These are phyloP conservation scores for Pheosia gnoma DNA, from an alignment of 2,888 invertebrate species.

Conservation along the genomic window DNA sequence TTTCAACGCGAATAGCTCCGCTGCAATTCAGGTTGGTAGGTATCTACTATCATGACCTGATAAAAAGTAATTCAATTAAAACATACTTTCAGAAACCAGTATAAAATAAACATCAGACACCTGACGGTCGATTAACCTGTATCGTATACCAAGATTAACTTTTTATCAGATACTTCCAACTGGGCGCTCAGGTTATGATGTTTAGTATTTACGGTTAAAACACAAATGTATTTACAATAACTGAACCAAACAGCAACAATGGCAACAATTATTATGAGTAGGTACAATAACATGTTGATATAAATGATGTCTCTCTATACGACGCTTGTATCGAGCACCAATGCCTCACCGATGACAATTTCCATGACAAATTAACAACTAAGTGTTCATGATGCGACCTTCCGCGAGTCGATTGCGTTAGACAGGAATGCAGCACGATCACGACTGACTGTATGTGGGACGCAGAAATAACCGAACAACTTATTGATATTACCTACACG, in stretches of 20 bases:
- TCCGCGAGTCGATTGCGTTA: slow-evolving; percentile 65
- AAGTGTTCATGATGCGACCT: slow-evolving; percentile 50
- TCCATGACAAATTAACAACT: slow-evolving; percentile 33
- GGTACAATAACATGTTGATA: neutral
- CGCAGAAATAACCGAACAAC: slow-evolving; percentile 51
- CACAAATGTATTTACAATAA: too few relatives aligned
- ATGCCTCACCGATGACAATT: slow-evolving; percentile 14
- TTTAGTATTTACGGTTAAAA: too few relatives aligned
- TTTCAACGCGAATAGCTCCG: slow-evolving; percentile 14
- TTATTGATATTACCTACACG: slow-evolving; percentile 44
- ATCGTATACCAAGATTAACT: neutral
- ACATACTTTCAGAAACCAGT: slow-evolving; percentile 30
- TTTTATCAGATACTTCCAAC: neutral
- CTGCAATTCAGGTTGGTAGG: slow-evolving; percentile 14
- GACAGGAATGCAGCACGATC: slow-evolving; percentile 67
- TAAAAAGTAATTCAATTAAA: slow-evolving; percentile 31
- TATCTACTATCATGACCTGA: slow-evolving; percentile 39
- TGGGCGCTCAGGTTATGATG: too few relatives aligned
- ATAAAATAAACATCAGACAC: slow-evolving; percentile 34
- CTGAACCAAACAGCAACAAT: too few relatives aligned
- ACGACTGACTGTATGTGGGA: slow-evolving; percentile 65
- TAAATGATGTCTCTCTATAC: slow-evolving; percentile 3
- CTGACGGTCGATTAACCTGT: slow-evolving; percentile 4
- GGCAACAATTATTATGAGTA: too few relatives aligned
- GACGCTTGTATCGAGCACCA: neutral